Base-by-base conservation (phyloP, 2,113 vertebrate species). In the Pachycephala philippinensis region DNA sequence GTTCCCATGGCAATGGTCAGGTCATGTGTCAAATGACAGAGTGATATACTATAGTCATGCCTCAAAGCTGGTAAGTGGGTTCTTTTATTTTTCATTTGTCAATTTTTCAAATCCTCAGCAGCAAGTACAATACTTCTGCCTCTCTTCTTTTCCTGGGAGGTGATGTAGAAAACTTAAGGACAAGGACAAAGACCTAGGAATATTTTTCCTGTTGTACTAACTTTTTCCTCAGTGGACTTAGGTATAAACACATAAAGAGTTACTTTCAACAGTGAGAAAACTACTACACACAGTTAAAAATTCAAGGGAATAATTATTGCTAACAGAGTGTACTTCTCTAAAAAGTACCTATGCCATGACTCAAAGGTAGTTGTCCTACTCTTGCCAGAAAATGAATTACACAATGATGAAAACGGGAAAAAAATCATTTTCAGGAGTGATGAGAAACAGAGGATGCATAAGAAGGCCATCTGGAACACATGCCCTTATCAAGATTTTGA, bases 1-100 rank as follows among this genome's bases (percentile, higher is more conserved):
- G 66, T 95, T 95, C 66, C 59, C 84, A 96, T 90, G 63, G 78
- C 75, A 88, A 91, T 94, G 57, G 72, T 83, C 77, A 75, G 64
- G n/a, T 75, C 89, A 57, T 69, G n/a, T 82, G 35, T 93, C 76
- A 90, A 94, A 80, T 57, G 49, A 83, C 57, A 47, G 88, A 94
- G 65, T 53, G 60, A 78, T 57, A 80, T 24, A 76, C 14, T 87
- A 27, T 28, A 91, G 39, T 40, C 30, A 80, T 82, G 15, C 72
- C 79, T 97, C 84, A 95, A 77, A 56, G 44, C 50, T 74, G 13
- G n/a, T 89, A 92, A 97, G 75, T 94, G 37, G 54, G 19, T 65
- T 84, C 33, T 68, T 94, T 79, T 76, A 69, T 90, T 96, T 95
- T 91, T 84, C 40, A 54, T 87, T 95, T 70, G 37, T 86, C 93